Conservation (phyloP, 2,888 invertebrate genomes). For the Saturnia pavonia region DNA sequence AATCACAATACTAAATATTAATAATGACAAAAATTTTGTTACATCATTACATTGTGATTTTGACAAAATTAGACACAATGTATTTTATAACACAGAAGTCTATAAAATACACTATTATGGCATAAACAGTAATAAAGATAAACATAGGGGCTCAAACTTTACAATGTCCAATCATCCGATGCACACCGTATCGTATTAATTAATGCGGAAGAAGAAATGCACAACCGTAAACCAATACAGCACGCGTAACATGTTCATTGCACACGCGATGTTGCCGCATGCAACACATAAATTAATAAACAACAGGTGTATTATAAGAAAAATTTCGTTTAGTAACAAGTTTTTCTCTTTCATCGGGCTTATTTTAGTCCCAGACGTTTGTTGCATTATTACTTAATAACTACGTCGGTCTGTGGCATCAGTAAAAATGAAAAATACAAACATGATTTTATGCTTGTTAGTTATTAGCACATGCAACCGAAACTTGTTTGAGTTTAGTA, state of each 20-base stretch:
- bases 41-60: neutral
- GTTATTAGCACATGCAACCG: neutral
- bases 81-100: neutral
- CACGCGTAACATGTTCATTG: conserved; percentile 28
- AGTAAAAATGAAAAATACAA: neutral
- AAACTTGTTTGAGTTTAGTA: too few species aligned
- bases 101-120: neutral
- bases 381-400: neutral
- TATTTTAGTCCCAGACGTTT: neutral
- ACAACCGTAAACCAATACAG: conserved; percentile 28
- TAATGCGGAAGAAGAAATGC: conserved; percentile 31
- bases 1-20: neutral
- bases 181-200: conserved; percentile 25
- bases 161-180: conserved; percentile 8
- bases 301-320: conserved; percentile 9
- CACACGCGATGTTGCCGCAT: conserved; percentile 36
- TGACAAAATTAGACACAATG: neutral
- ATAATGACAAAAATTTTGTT: neutral
- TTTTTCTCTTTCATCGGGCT: conserved; percentile 12
- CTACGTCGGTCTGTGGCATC: neutral
- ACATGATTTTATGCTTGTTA: neutral
- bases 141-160: neutral
- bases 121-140: conserved; percentile 4
- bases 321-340: neutral
- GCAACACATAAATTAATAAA: conserved; percentile 8